Evolutionary conservation across 2,797 vertebrate genomes (phyloP).

Genomic region (Erithacus rubecula): DNA sequence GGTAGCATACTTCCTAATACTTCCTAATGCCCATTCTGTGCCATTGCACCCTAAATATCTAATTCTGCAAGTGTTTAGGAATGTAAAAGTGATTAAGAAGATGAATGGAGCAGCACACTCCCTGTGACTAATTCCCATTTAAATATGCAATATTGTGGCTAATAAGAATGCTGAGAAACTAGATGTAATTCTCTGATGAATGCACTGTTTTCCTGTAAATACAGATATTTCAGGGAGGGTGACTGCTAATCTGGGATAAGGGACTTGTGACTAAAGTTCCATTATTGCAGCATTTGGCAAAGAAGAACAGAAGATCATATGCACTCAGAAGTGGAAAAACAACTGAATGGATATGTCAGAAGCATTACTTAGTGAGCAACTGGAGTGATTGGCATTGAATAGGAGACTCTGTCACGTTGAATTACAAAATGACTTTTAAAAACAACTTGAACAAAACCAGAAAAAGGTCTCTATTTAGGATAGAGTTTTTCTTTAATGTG

Average conservation of each 20-base stretch:
- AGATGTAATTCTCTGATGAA: neutral
- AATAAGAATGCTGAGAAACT: neutral
- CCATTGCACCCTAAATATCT: neutral
- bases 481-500: neutral
- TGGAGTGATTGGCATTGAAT: rapidly evolving
- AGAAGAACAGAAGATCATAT: neutral
- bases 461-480: neutral
- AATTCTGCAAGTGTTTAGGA: neutral
- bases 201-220: neutral
- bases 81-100: neutral
- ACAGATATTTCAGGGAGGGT: neutral
- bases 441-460: neutral
- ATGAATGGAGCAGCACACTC: neutral
- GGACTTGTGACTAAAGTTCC: neutral
- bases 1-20: neutral
- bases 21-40: neutral
- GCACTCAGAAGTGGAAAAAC: neutral
- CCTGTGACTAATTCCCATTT: neutral
- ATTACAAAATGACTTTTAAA: neutral
- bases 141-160: neutral
- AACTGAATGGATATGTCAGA: neutral
- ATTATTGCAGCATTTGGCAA: neutral
- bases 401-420: neutral
- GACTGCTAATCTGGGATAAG: neutral
- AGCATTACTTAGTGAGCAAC: neutral